These are phyloP conservation scores for Hypsopygia costalis DNA, from an alignment of 2,888 invertebrate species.

Conservation along the genomic window DNA sequence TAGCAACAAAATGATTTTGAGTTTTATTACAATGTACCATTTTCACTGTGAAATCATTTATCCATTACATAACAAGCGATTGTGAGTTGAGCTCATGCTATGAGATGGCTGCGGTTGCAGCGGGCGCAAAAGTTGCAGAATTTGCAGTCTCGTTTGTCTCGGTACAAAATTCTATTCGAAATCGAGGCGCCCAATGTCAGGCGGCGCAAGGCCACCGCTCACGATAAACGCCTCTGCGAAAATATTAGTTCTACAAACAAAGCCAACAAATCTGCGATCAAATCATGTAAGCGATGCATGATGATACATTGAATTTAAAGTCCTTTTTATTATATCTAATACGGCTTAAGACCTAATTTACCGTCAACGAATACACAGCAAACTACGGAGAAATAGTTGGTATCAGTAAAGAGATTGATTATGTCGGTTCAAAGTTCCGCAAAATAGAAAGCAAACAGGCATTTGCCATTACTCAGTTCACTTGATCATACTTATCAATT, in stretches of 20 bases:
- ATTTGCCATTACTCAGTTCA: neutral
- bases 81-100: conserved; percentile 20
- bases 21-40: no score
- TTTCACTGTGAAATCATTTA: neutral
- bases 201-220: conserved; percentile 65
- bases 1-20: no score
- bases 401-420: conserved; percentile 7
- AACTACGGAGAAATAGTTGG: neutral
- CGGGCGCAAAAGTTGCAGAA: conserved; percentile 39
- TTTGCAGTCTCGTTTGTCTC: conserved; percentile 18
- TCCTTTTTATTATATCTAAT: conserved; percentile 8
- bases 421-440: neutral
- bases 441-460: neutral
- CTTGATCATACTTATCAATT: conserved; percentile 3
- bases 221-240: conserved; percentile 53
- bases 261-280: conserved; percentile 34
- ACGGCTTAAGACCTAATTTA: neutral
- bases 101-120: conserved; percentile 21
- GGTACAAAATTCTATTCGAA: conserved; percentile 48
- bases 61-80: conserved; percentile 19
- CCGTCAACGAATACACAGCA: neutral
- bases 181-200: conserved; percentile 66
- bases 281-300: conserved; percentile 27
- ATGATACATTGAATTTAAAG: conserved; percentile 4
- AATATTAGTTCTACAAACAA: conserved; percentile 29